A percentile compares a stretch with the other conserved stretches of the same genome.
Evolutionary conservation across 2,113 vertebrate genomes (phyloP).

Genomic region (mouse (Mus musculus)): DNA sequence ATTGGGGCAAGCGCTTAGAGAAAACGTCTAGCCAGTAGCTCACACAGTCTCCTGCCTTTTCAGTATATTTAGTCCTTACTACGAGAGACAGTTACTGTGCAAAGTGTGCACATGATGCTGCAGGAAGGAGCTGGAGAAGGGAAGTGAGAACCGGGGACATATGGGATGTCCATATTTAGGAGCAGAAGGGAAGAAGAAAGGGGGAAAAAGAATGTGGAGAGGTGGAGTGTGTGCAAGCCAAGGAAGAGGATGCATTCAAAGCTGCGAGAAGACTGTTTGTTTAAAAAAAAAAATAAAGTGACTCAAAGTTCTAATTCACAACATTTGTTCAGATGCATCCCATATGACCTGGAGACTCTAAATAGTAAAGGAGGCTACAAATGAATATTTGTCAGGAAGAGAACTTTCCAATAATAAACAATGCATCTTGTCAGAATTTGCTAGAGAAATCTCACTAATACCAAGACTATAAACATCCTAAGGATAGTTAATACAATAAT

Average conservation of each 20-base stretch:
- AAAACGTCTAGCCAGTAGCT: rapidly evolving
- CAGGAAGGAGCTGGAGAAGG: neutral
- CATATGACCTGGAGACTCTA: constrained; percentile 43
- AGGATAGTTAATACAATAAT: neutral
- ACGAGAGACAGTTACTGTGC: neutral
- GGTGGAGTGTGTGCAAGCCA: neutral
- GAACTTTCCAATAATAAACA: constrained; percentile 44
- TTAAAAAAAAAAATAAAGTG: constrained; percentile 46
- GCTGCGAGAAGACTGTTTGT: neutral
- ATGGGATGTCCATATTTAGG: neutral
- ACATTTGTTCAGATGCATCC: constrained; percentile 42
- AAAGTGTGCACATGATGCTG: neutral
- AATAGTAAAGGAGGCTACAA: constrained; percentile 34
- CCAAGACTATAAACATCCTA: neutral
- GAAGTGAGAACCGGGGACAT: neutral
- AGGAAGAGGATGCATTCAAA: neutral
- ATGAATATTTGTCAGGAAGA: constrained; percentile 54
- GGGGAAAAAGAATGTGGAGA: neutral
- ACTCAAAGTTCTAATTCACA: constrained; percentile 47
- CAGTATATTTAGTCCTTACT: neutral
- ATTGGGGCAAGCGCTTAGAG: neutral
- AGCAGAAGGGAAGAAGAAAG: neutral
- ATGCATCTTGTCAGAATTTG: neutral
- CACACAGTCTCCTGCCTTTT: neutral
- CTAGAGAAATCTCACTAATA: neutral